Percentiles rank a stretch among this genome's conserved stretches.
phyloP scores from a whole-genome alignment of 2,888 invertebrate species.

The Chrysodeixis includens region DNA sequence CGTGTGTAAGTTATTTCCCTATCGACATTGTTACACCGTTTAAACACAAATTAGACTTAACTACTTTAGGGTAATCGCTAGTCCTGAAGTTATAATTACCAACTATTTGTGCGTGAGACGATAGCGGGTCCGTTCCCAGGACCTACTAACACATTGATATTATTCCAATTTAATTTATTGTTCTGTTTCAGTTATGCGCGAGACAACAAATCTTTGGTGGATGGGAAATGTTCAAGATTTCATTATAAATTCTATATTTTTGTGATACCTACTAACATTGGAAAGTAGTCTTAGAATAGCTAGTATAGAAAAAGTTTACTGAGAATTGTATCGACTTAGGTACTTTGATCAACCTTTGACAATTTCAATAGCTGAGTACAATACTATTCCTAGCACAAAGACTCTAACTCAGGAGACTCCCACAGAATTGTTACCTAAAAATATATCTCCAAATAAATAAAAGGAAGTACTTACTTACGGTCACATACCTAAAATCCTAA shows the following conservation, averaged over 20 bases:
- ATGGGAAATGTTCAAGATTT: too few relatives aligned
- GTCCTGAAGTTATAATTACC: slow-evolving; percentile 53
- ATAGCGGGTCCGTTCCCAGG: slow-evolving; percentile 21
- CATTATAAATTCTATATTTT: too few relatives aligned
- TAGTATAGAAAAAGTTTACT: too few relatives aligned
- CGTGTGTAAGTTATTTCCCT: slow-evolving; percentile 34
- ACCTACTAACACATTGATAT: slow-evolving; percentile 11
- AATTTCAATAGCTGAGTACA: too few relatives aligned
- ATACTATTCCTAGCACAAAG: too few relatives aligned
- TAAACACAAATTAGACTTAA: slow-evolving; percentile 55
- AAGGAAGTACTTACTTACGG: background rate
- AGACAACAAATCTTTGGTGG: slow-evolving; percentile 4
- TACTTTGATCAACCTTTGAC: too few relatives aligned
- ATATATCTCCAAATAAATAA: background rate
- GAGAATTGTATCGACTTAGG: too few relatives aligned
- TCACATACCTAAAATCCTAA: background rate
- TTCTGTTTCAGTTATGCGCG: slow-evolving; percentile 15
- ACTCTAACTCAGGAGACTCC: background rate
- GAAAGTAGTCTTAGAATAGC: too few relatives aligned
- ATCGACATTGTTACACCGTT: slow-evolving; percentile 43
- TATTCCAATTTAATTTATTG: slow-evolving; percentile 21
- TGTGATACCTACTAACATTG: too few relatives aligned
- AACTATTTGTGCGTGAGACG: slow-evolving; percentile 44
- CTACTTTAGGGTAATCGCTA: slow-evolving; percentile 48
- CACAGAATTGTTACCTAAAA: background rate